These are phyloP conservation scores for Patella pellucida DNA, from an alignment of 2,888 invertebrate genomes.

Conservation along the genomic window DNA sequence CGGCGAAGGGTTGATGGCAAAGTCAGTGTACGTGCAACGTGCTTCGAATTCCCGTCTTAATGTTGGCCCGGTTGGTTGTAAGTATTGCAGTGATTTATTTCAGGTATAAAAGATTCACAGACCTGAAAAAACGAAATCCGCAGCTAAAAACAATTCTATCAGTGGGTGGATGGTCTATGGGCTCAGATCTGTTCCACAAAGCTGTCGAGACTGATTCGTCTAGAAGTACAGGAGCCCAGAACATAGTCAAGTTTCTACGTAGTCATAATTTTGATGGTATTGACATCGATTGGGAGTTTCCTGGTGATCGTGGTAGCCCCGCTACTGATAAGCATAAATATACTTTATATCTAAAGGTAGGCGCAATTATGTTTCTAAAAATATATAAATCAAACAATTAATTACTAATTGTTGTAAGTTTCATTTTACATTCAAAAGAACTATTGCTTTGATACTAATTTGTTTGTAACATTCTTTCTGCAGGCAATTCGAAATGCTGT, in stretches of 20 bases:
- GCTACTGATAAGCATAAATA: slow-evolving; percentile 51
- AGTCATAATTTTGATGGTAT: slow-evolving; percentile 83
- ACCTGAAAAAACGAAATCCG: slow-evolving; percentile 43
- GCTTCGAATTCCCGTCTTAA: background rate
- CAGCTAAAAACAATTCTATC: slow-evolving; percentile 46
- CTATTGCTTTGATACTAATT: too few species aligned
- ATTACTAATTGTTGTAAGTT: too few species aligned
- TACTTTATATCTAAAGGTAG: slow-evolving; percentile 41
- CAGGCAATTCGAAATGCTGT: slow-evolving; percentile 33
- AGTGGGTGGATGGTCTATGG: slow-evolving; percentile 56
- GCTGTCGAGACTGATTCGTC: slow-evolving; percentile 45
- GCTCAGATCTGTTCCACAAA: slow-evolving; percentile 53
- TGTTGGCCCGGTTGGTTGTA: background rate
- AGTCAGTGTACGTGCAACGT: background rate
- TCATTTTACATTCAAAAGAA: too few species aligned
- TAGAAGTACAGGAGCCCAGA: slow-evolving; percentile 26
- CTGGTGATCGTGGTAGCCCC: slow-evolving; percentile 69
- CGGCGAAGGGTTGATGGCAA: too few species aligned
- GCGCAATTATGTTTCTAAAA: too few species aligned
- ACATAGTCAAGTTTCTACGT: slow-evolving; percentile 43
- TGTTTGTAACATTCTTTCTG: too few species aligned
- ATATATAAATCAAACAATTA: too few species aligned
- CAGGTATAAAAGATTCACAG: slow-evolving; percentile 36
- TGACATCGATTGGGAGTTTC: slow-evolving; percentile 94
- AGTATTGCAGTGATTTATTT: background rate